These are phyloP conservation scores for Melanotaenia pygmaea DNA, from an alignment of 2,797 vertebrate genomes.

Conservation along the genomic window DNA sequence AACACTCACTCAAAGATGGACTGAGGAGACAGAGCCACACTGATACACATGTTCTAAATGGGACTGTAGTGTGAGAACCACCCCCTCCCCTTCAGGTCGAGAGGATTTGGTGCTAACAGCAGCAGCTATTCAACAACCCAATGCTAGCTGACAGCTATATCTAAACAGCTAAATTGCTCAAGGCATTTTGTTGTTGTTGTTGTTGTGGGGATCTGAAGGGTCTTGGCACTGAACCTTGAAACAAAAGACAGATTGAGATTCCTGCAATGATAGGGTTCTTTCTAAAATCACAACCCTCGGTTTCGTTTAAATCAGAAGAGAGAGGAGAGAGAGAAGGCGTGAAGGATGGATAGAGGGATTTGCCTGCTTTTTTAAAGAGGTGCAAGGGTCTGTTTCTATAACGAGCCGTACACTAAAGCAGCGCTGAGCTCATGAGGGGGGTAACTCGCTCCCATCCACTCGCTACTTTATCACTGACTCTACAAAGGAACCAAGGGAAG, in stretches of 20 bases:
- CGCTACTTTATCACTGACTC: conserved; percentile 71
- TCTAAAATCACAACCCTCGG: conserved; percentile 33
- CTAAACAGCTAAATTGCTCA: conserved; percentile 72
- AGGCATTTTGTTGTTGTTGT: conserved; percentile 68
- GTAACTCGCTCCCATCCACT: conserved; percentile 65
- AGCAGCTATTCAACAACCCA: conserved; percentile 30
- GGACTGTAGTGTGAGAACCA: conserved; percentile 63
- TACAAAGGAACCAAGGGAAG: conserved; percentile 64
- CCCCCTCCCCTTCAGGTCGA: conserved; percentile 42
- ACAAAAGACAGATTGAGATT: conserved; percentile 74
- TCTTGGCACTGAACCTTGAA: conserved; percentile 34
- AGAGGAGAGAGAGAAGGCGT: conserved; percentile 30
- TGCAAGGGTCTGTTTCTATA: conserved; percentile 51
- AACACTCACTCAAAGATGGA: conserved; percentile 38
- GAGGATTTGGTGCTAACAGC: conserved; percentile 37
- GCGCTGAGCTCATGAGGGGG: conserved; percentile 56
- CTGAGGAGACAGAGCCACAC: conserved; percentile 50
- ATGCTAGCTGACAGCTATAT: conserved; percentile 69
- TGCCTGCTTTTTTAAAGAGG: conserved; percentile 57
- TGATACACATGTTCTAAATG: conserved; percentile 60
- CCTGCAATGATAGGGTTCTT: conserved; percentile 53
- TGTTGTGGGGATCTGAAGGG: conserved; percentile 54
- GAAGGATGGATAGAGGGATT: conserved; percentile 67
- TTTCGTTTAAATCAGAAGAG: conserved; percentile 45
- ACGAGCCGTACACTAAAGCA: conserved; percentile 61